Evolutionary conservation across 2,797 vertebrate species (phyloP), one percentile per base, ranked within the genome.

Genomic region (Passerculus sandwichensis): DNA sequence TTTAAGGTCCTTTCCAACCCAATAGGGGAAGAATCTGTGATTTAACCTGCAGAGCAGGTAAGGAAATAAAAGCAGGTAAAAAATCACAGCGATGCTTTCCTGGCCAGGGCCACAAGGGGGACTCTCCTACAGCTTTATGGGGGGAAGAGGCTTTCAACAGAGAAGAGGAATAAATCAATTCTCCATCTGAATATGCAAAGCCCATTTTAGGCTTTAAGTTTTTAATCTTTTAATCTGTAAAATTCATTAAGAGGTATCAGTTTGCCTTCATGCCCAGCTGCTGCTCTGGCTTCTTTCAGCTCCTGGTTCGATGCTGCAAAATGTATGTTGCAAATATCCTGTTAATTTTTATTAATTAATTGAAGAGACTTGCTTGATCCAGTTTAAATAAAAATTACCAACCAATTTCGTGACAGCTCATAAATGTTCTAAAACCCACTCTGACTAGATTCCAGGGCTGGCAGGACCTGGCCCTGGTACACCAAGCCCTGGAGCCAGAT

Each of bases 401-500:
- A 29, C 6, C 23, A 59, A 17, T 29, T 8, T 9, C 9, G 30
- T 7, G 48, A 10, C 2, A 25, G 16, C 10, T n/a, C 50, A 23
- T 0, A 34, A 45, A 2, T 30, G 13, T 36, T 18, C 6, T 9
- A 10, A 6, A 66, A 51, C 26, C 30, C 40, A 21, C 25, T 54
- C 10, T 61, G 60, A 54, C 18, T 60, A 2, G 34, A 53, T 74
- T 53, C n/a, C 70, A 69, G 56, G 54, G 21, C 38, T 79, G 78
- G 30, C 34, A 78, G 38, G 29, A 53, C 8, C 22, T 38, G 50
- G n/a, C 36, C 3, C 3, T 50, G 34, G 38, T 17, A 16, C 59
- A 32, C 11, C 5, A 7, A 27, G 15, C 1, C 1, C 40, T 5
- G 13, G 59, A n/a, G 22, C 29, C 42, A 30, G n/a, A 21, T 0